Conservation (phyloP, 2,888 invertebrate species). For the Eledone cirrhosa region DNA sequence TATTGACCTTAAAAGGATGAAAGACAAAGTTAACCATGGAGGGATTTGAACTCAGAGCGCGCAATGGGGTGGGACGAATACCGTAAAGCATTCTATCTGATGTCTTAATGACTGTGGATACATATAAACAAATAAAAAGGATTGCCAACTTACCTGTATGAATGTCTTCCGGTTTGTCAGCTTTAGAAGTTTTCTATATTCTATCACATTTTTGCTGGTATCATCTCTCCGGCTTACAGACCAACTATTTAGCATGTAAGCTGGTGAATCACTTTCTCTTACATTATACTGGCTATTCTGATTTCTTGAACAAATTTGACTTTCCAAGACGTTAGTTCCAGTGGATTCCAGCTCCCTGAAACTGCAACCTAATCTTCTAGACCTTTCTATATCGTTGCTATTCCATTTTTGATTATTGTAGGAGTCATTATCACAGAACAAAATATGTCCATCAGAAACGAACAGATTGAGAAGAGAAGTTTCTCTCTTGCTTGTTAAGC, state of each 20-base stretch:
- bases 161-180: background rate
- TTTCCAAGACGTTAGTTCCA: background rate
- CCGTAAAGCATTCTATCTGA: too few relatives aligned
- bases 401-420: slow-evolving; percentile 5
- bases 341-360: background rate
- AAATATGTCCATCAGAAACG: slow-evolving; percentile 6
- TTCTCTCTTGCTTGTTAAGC: background rate
- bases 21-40: too few relatives aligned
- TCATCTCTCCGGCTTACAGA: background rate
- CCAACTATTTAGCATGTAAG: too few relatives aligned
- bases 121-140: too few relatives aligned
- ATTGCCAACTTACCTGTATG: slow-evolving; percentile 1
- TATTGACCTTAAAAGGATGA: too few relatives aligned
- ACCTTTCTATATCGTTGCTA: background rate
- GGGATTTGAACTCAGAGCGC: too few relatives aligned
- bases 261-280: background rate
- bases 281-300: background rate
- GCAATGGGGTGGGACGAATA: too few relatives aligned
- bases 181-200: slow-evolving; percentile 22
- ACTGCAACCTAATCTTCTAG: background rate
- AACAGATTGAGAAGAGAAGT: slow-evolving; percentile 13
- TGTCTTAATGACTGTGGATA: too few relatives aligned
- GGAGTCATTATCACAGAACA: slow-evolving; percentile 28
- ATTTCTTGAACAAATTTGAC: background rate
- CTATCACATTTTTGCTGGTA: background rate